Conservation (phyloP, 2,888 invertebrate genomes). For the Theodoxus fluviatilis region DNA sequence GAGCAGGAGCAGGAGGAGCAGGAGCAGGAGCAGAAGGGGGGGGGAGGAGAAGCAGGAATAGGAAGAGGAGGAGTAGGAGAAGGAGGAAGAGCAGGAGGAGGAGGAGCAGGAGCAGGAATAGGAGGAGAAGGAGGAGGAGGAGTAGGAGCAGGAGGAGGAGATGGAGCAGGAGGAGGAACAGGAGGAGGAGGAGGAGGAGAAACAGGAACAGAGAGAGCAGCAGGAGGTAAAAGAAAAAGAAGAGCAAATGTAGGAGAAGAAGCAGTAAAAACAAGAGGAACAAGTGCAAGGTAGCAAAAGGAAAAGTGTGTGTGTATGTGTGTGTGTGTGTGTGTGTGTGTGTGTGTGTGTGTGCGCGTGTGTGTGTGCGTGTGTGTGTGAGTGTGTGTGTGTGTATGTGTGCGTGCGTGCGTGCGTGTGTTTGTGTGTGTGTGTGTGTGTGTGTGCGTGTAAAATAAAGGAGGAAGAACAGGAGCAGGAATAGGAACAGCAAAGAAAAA, state of each 20-base stretch:
- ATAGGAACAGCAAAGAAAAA: too few species aligned
- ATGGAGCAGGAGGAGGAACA: conserved; percentile 13
- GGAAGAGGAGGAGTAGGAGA: conserved; percentile 17
- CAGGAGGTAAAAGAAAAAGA: conserved; percentile 16
- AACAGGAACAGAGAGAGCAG: conserved; percentile 19
- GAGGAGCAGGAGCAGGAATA: neutral
- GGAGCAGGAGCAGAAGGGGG: conserved; percentile 9
- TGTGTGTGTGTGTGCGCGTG: conserved; percentile 8
- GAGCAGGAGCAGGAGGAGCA: conserved; percentile 13
- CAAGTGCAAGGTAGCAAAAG: conserved; percentile 18
- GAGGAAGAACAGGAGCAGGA: too few species aligned
- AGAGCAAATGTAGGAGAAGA: conserved; percentile 9
- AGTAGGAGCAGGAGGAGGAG: conserved; percentile 7
- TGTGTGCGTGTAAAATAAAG: too few species aligned
- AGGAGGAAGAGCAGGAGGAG: neutral
- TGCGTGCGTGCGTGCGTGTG: conserved; percentile 20
- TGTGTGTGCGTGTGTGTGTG: neutral
- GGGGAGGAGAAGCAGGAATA: conserved; percentile 22
- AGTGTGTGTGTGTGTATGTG: conserved; percentile 5
- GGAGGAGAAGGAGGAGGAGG: conserved; percentile 25
- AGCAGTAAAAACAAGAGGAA: conserved; percentile 14
- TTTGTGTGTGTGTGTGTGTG: conserved; percentile 8
- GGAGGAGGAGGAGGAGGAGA: conserved; percentile 22
- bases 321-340: neutral
- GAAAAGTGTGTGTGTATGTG: neutral